phyloP scores from a whole-genome alignment of 2,113 vertebrate species.

The Dissostichus mawsoni region DNA sequence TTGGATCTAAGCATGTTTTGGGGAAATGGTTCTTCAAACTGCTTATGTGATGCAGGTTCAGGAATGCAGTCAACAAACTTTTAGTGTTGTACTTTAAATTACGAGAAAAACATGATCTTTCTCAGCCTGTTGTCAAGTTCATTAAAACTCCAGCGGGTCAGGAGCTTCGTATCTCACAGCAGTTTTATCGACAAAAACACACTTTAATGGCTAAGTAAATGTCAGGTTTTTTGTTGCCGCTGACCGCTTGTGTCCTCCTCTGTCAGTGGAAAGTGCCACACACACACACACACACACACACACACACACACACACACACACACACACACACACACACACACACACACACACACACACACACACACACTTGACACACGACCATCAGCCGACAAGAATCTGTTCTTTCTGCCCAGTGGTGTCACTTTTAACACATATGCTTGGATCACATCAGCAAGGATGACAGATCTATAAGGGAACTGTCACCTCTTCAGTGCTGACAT shows the following conservation, averaged over 20 bases:
- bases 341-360: not conserved
- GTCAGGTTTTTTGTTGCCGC: conserved; percentile 30
- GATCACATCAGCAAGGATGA: not conserved
- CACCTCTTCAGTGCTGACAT: not conserved
- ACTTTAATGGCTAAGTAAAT: conserved; percentile 35
- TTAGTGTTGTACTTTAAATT: not conserved
- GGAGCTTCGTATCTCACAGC: not conserved
- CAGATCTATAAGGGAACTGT: not conserved
- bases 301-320: no score
- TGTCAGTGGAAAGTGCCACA: conserved; percentile 27
- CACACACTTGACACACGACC: not conserved
- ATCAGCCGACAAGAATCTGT: conserved; percentile 13
- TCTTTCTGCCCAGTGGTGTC: conserved; percentile 7
- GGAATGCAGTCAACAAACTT: not conserved
- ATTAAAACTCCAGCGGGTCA: conserved; percentile 11
- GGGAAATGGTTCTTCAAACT: not conserved
- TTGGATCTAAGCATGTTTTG: not conserved
- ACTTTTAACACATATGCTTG: conserved; percentile 2
- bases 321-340: not conserved
- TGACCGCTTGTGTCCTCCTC: conserved; percentile 25
- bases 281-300: not conserved
- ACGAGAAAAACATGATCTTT: not conserved
- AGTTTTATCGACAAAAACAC: not conserved
- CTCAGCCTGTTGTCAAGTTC: not conserved
- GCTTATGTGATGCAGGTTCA: not conserved